These are phyloP conservation scores for Epinotia nisella DNA, from an alignment of 2,888 invertebrate genomes.

Conservation along the genomic window DNA sequence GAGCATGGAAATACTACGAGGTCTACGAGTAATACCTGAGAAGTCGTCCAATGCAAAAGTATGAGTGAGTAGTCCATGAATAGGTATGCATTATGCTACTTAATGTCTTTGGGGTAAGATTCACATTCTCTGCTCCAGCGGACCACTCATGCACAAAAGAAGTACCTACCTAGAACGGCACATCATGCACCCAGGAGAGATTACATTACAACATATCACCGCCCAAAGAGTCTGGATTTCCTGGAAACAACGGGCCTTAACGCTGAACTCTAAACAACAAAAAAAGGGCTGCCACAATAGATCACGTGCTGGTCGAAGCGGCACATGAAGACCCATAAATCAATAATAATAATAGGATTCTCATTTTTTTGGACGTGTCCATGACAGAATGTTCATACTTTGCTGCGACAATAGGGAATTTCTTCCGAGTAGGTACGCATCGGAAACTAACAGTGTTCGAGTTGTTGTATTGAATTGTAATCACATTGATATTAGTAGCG, in stretches of 20 bases:
- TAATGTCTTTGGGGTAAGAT: neutral
- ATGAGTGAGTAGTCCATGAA: neutral
- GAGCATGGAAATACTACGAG: neutral
- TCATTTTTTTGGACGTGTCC: neutral
- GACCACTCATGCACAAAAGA: too few species aligned
- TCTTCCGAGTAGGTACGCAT: conserved; percentile 3
- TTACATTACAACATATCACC: too few species aligned
- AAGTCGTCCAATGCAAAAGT: neutral
- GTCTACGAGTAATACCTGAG: neutral
- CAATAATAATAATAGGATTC: too few species aligned
- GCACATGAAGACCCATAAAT: too few species aligned
- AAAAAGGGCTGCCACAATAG: too few species aligned
- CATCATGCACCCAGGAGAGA: too few species aligned
- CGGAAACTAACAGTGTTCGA: neutral
- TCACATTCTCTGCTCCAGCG: too few species aligned
- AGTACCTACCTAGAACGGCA: too few species aligned
- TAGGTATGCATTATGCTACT: neutral
- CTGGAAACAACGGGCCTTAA: too few species aligned
- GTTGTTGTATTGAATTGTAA: neutral
- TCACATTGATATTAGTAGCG: neutral
- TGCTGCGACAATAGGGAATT: neutral
- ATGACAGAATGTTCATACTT: neutral
- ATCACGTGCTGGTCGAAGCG: too few species aligned
- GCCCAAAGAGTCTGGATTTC: too few species aligned
- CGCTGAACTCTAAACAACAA: too few species aligned